Percentiles rank a stretch among this genome's conserved stretches.
These are phyloP conservation scores for Unio pictorum DNA, from an alignment of 2,888 invertebrate species.

Conservation along the genomic window DNA sequence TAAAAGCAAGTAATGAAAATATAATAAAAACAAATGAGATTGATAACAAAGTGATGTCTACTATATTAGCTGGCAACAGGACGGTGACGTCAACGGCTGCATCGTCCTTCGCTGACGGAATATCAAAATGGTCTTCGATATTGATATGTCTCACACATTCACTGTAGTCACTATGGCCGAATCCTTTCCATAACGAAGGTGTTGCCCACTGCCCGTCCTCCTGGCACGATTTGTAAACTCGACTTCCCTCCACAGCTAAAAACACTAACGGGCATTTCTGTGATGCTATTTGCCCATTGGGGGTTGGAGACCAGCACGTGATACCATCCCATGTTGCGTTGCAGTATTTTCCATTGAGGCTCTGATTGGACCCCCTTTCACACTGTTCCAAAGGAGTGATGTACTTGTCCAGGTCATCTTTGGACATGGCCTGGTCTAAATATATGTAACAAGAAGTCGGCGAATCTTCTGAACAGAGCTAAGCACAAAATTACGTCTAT, in stretches of 20 bases:
- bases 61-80: constrained; percentile 6
- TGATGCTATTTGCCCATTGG: constrained; percentile 15
- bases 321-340: constrained; percentile 34
- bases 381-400: constrained; percentile 14
- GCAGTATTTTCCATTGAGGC: constrained; percentile 18
- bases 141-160: constrained; percentile 24
- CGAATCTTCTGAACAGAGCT: too few species aligned
- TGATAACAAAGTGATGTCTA: constrained; percentile 12
- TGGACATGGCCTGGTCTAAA: too few species aligned
- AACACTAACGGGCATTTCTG: constrained; percentile 35
- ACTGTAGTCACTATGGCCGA: constrained; percentile 29
- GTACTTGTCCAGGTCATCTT: constrained; percentile 4
- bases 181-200: constrained; percentile 24
- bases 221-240: constrained; percentile 31
- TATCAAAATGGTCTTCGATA: constrained; percentile 14
- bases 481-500: too few species aligned
- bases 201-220: constrained; percentile 27
- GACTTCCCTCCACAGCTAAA: constrained; percentile 15
- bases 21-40: constrained; percentile 22
- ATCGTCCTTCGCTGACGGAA: constrained; percentile 2
- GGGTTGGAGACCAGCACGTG: constrained; percentile 41
- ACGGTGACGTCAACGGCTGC: not conserved
- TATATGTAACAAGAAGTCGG: too few species aligned
- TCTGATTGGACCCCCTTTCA: constrained; percentile 7
- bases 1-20: constrained; percentile 12